Base-by-base conservation (phyloP, 53 echinoderm and acorn worm genomes). In the Holothuria scabra region DNA sequence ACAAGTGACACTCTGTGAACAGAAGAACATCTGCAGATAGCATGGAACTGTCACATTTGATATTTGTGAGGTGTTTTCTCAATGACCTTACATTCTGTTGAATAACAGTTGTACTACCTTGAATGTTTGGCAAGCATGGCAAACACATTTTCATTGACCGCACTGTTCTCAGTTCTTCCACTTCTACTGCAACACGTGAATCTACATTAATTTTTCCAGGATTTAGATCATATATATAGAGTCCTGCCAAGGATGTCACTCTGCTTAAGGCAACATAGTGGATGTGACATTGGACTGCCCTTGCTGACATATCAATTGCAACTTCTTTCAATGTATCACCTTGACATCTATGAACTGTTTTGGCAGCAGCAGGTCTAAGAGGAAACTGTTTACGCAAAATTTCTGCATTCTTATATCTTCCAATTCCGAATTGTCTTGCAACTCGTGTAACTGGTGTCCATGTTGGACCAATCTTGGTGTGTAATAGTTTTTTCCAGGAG, bases 41-140 rank as follows among this genome's bases (percentile, higher is more conserved):
- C 16, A 79, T 38, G 34, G 6, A 21, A 70, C 25, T 79, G 78
- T 28, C 46, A 74, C 49, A 41, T 16, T 38, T 31, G 20, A 74
- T 74, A 48, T 74, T 49, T 74, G 0, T 24, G 9, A 46, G 31
- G 13, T 74, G 46, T 26, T 72, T 46, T 35, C 37, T 74, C 9
- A 74, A 74, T n/a, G 74, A 74, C 12, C 74, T 74, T 74, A 74
- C 74, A 74, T 74, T 74, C 7, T 74, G 74, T 5, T 74, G 74
- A 2, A 48, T 38, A 10, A 74, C 46, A 12, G 48, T 48, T 7
- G 46, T 46, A 22, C 23, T 21, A 74, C 22, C 21, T 22, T 74
- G 12, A 46, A 19, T 21, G 14, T 74, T 38, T 35, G 19, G 38
- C 46, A 74, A 19, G 26, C 23, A 21, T 33, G 74, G 21, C 1